Evolutionary conservation across 1,140 invertebrate species (phyloP).

Genomic region (Kradibia gibbosae): DNA sequence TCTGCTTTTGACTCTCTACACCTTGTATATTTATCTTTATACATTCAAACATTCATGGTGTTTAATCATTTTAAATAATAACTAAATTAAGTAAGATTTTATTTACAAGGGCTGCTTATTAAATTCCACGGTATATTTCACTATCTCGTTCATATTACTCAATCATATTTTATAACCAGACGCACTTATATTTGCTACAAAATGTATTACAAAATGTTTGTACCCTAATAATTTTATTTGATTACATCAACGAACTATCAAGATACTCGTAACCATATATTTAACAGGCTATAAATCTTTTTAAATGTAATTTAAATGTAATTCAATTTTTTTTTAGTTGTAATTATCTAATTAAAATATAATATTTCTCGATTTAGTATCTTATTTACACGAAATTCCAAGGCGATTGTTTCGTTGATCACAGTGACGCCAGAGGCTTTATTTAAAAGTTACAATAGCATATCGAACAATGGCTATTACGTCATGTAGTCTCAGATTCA

Average conservation of each 20-base stretch:
- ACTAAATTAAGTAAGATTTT: background rate
- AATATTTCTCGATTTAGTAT: background rate
- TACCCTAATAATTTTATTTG: conserved; percentile 5
- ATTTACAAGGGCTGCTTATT: background rate
- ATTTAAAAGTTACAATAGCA: no score
- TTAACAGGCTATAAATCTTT: background rate
- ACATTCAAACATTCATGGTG: background rate
- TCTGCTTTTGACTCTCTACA: background rate
- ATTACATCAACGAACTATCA: background rate
- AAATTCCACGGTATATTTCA: background rate
- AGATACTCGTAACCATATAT: background rate
- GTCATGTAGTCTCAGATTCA: no score
- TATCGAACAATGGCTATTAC: no score
- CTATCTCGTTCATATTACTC: background rate
- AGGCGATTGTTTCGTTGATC: background rate
- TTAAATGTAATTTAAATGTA: background rate
- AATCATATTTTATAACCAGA: background rate
- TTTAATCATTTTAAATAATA: background rate
- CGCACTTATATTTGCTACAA: background rate
- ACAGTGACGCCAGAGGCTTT: no score
- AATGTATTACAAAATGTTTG: conserved; percentile 1
- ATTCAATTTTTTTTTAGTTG: conserved; percentile 2
- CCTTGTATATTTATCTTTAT: background rate
- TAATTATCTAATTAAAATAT: background rate
- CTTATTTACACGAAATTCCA: background rate